These are phyloP conservation scores for Myoxocephalus aenaeus DNA, from an alignment of 2,797 vertebrate genomes.

Conservation along the genomic window DNA sequence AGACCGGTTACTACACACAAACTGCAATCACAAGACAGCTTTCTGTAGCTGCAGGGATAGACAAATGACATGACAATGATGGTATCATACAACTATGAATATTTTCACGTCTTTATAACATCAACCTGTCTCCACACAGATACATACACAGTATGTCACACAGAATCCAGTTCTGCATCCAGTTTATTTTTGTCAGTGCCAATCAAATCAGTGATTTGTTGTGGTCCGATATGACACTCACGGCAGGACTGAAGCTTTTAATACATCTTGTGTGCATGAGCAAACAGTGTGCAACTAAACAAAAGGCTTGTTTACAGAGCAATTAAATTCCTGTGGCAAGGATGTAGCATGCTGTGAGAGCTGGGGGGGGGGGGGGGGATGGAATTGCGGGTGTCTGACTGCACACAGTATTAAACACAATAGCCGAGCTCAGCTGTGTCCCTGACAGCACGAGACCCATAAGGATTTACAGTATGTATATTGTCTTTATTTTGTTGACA, in stretches of 20 bases:
- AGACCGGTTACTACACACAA: constrained; percentile 61
- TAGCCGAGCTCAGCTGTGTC: constrained; percentile 37
- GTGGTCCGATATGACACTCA: constrained; percentile 53
- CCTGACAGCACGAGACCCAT: constrained; percentile 32
- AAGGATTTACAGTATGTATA: constrained; percentile 26
- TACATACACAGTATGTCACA: constrained; percentile 12
- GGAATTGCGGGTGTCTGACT: constrained; percentile 59
- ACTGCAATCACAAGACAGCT: constrained; percentile 48
- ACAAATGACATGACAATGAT: constrained; percentile 53
- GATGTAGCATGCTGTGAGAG: constrained; percentile 79
- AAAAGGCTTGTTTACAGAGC: constrained; percentile 81
- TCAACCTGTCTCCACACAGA: constrained; percentile 25
- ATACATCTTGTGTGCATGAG: constrained; percentile 71
- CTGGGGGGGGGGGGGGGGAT: constrained; percentile 43
- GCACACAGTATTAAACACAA: constrained; percentile 56
- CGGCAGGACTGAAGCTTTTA: constrained; percentile 64
- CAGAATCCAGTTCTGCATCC: constrained; percentile 27
- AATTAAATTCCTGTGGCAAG: constrained; percentile 82
- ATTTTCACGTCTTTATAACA: constrained; percentile 55
- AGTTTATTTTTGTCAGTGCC: constrained; percentile 47
- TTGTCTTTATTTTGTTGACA: constrained; percentile 28
- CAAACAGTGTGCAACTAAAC: constrained; percentile 75
- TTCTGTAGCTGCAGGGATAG: constrained; percentile 44
- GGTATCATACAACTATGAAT: constrained; percentile 46
- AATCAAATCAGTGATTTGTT: constrained; percentile 58